phyloP scores from a whole-genome alignment of 2,888 invertebrate species.

The Stegana nigrithorax region DNA sequence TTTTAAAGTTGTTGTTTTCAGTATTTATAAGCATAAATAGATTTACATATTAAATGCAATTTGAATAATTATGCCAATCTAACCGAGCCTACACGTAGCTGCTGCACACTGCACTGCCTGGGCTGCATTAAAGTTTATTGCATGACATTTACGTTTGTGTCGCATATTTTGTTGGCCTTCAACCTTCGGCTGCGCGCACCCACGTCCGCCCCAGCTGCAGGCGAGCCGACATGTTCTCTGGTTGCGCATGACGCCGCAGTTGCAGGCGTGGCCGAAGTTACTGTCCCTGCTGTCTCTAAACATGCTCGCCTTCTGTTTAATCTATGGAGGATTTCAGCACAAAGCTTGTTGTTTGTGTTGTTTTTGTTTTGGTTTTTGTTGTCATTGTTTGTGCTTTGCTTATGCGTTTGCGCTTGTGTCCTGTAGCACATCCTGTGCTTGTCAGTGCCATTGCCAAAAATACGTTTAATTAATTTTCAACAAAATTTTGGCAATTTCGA shows the following conservation, averaged over 20 bases:
- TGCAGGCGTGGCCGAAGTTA: conserved; percentile 26
- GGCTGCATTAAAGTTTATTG: conserved; percentile 55
- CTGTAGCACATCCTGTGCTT: not conserved
- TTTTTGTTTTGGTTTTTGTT: not conserved
- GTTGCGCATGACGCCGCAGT: conserved; percentile 50
- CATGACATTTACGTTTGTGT: conserved; percentile 60
- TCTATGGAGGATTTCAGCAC: conserved; percentile 55
- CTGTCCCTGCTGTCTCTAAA: not conserved
- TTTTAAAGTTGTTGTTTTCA: no score
- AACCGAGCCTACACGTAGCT: no score
- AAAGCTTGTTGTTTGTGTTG: conserved; percentile 30
- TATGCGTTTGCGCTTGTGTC: conserved; percentile 11
- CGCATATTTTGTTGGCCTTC: conserved; percentile 23
- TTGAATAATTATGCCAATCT: no score
- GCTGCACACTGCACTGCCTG: conserved; percentile 41
- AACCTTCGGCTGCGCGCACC: conserved; percentile 10
- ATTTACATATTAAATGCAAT: no score
- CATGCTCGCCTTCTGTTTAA: conserved; percentile 38
- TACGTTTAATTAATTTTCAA: conserved; percentile 50
- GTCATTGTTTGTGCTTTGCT: conserved; percentile 29
- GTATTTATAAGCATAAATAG: no score
- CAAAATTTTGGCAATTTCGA: conserved; percentile 27
- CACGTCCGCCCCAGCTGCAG: not conserved
- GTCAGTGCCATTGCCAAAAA: conserved; percentile 22
- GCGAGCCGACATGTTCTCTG: conserved; percentile 18